Base-by-base conservation (phyloP, 2,797 vertebrate genomes). In the Gymnocypris eckloni region DNA sequence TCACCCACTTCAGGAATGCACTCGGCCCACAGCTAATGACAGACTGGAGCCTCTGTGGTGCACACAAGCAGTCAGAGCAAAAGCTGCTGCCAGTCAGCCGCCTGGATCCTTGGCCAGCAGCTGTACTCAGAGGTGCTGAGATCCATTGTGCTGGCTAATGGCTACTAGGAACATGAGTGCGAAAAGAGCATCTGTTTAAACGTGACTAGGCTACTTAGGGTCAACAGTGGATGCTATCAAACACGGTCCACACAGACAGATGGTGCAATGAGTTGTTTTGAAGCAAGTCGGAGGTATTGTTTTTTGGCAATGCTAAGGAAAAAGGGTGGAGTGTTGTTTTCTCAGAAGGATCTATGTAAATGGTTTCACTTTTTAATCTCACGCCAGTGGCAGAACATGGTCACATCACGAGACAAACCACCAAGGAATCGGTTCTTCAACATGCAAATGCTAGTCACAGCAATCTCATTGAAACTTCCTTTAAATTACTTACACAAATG, bases 1-100 rank as follows among this genome's bases (percentile, higher is more conserved):
- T 86, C 85, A 87, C 86, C 69, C 67, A 71, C 81, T 88, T 52
- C 81, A 81, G 87, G 81, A 86, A 88, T 86, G 89, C 84, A 81
- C 80, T 69, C 73, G 41, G 33, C 69, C 85, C 81, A 72, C 82
- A 79, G 59, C 72, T 64, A 75, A 87, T 78, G 70, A 83, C 87
- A 87, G 89, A 90, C 79, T 54, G 69, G 81, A 83, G 81, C 78
- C 77, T 83, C 86, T 88, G 81, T 88, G 72, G 69, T 71, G 75
- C 52, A 54, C 82, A 52, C 79, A 71, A 80, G 78, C 64, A 64
- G 81, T 52, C 78, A 22, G 83, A 78, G 54, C 72, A 72, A 83
- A 85, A 81, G 66, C 73, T 41, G 72, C 64, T 64, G 77, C 83
- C 81, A 75, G 69, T 66, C 69, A 33, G 80, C 8, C 52, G 79